Evolutionary conservation across 2,113 vertebrate genomes (phyloP).

Genomic region (Lonchura striata): DNA sequence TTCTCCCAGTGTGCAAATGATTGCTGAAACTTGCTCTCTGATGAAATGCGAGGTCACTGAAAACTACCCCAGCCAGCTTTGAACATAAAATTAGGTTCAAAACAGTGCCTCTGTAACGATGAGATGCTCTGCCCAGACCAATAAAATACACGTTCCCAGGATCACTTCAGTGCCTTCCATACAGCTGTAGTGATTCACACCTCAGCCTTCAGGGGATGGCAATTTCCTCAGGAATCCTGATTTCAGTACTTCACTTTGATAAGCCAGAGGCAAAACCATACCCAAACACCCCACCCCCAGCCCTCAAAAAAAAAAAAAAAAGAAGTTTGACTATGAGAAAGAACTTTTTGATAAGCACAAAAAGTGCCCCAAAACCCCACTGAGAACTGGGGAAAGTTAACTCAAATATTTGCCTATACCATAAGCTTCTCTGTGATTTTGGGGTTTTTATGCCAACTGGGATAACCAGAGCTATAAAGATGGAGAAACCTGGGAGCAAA

Average conservation of each 20-base stretch:
- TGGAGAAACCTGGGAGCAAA: not conserved
- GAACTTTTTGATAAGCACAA: not conserved
- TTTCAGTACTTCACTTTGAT: not conserved
- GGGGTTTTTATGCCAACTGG: not conserved
- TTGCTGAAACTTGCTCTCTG: not conserved
- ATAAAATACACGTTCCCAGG: not conserved
- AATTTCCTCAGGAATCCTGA: not conserved
- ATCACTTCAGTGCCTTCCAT: not conserved
- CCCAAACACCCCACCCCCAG: rapidly evolving
- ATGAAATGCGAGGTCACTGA: not conserved
- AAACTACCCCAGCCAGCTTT: not conserved
- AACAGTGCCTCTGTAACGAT: not conserved
- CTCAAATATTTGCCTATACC: not conserved
- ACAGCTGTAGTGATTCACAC: not conserved
- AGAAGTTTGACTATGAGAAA: not conserved
- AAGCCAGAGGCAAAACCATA: not conserved
- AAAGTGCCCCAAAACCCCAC: not conserved
- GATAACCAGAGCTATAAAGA: not conserved
- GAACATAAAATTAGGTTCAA: not conserved
- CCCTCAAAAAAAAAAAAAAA: not conserved
- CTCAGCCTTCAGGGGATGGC: not conserved
- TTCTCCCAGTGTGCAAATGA: not conserved
- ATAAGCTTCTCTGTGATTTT: rapidly evolving
- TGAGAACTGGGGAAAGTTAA: not conserved
- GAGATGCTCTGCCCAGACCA: not conserved